Conservation (phyloP, 2,113 vertebrate species). For the Dicrurus megarhynchus region DNA sequence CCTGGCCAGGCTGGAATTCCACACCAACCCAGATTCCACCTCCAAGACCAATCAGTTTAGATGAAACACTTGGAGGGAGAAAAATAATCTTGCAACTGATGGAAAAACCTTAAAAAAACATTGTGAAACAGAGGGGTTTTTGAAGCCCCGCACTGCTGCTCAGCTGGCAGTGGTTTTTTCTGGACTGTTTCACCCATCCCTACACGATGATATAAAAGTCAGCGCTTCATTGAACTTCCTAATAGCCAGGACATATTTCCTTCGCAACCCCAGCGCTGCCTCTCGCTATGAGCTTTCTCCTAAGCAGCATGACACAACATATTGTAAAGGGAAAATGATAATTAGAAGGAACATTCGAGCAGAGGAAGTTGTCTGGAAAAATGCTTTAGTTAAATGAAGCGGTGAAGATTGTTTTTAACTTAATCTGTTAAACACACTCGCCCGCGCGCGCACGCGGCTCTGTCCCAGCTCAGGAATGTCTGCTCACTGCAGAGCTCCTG, state of each 20-base stretch:
- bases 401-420: constrained; percentile 64
- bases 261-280: constrained; percentile 28
- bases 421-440: constrained; percentile 65
- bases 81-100: constrained; percentile 12
- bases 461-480: background rate
- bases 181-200: constrained; percentile 63
- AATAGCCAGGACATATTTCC: constrained; percentile 75
- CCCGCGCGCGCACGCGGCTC: background rate
- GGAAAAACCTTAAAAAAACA: constrained; percentile 45
- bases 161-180: constrained; percentile 51
- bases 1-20: background rate
- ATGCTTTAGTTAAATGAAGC: constrained; percentile 74
- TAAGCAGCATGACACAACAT: constrained; percentile 66
- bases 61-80: background rate
- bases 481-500: background rate
- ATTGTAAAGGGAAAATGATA: constrained; percentile 76
- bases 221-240: constrained; percentile 70
- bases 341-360: constrained; percentile 73
- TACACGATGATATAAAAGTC: constrained; percentile 62
- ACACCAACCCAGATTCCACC: background rate
- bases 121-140: background rate
- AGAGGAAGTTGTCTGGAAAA: constrained; percentile 76
- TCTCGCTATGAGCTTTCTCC: constrained; percentile 61
- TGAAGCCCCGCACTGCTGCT: background rate
- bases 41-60: background rate